Conservation (phyloP, 2,797 vertebrate species). For the Tangara arthus region DNA sequence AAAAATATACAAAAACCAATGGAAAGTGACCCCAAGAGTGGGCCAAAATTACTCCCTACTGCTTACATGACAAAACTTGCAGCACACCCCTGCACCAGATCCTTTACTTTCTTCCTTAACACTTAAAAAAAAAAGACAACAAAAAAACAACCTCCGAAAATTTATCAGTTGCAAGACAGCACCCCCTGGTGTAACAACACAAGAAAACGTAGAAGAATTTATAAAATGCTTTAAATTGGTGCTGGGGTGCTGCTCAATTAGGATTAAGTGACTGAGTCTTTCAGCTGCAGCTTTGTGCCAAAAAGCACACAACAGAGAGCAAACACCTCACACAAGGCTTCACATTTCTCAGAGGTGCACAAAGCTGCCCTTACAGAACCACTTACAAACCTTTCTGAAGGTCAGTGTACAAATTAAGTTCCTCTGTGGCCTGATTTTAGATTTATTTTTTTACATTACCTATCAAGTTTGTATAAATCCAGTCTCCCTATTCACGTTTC, state of each 20-base stretch:
- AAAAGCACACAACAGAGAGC: fast-evolving
- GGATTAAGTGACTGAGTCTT: background rate
- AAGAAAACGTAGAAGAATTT: background rate
- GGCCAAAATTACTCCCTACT: background rate
- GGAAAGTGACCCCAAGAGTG: background rate
- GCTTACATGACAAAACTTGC: background rate
- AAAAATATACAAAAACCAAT: background rate
- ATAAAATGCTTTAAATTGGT: background rate
- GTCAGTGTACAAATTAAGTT: background rate
- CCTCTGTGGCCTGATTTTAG: background rate
- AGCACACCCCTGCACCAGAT: background rate
- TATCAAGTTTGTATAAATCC: background rate
- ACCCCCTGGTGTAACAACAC: constrained; percentile 26
- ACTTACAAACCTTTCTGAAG: background rate
- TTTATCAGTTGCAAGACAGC: constrained; percentile 2
- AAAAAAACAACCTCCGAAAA: background rate
- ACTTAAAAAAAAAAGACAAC: background rate
- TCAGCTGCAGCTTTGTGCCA: background rate
- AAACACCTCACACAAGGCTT: background rate
- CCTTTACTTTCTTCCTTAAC: background rate
- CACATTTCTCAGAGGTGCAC: background rate
- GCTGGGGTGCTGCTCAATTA: background rate
- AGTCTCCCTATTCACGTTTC: background rate
- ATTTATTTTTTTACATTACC: background rate
- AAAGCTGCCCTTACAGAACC: background rate